Percentiles rank a stretch among this genome's conserved stretches.
phyloP scores from a whole-genome alignment of 2,113 vertebrate genomes.

The Tachycineta bicolor region DNA sequence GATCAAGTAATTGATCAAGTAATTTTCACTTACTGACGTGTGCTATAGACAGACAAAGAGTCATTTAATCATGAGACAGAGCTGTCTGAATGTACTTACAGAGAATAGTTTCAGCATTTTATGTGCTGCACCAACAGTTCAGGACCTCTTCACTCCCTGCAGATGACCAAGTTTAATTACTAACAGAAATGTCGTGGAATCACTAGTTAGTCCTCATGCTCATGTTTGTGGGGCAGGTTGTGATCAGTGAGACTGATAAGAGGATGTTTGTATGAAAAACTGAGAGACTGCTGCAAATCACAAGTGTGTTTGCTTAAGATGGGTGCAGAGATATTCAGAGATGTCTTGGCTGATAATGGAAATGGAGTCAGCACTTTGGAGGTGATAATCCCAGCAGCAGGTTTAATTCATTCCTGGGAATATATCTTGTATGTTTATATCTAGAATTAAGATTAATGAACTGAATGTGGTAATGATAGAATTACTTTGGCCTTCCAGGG shows the following conservation, averaged over 20 bases:
- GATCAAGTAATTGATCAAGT: not conserved
- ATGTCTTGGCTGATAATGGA: not conserved
- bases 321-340: not conserved
- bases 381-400: not conserved
- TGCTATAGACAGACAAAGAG: not conserved
- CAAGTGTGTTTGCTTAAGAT: not conserved
- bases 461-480: not conserved
- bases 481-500: not conserved
- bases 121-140: not conserved
- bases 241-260: not conserved
- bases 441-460: not conserved
- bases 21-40: not conserved
- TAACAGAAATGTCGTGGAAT: not conserved
- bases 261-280: not conserved
- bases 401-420: not conserved
- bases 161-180: not conserved
- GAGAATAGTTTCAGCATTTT: not conserved
- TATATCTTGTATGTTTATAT: not conserved
- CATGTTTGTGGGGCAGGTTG: not conserved
- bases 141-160: not conserved
- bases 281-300: not conserved
- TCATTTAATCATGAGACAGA: not conserved
- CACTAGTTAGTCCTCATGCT: not conserved
- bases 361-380: not conserved
- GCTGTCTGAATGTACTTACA: not conserved